Base-by-base conservation (phyloP, 53 echinoderm and acorn worm genomes). In the Hippasteria phrygiana region DNA sequence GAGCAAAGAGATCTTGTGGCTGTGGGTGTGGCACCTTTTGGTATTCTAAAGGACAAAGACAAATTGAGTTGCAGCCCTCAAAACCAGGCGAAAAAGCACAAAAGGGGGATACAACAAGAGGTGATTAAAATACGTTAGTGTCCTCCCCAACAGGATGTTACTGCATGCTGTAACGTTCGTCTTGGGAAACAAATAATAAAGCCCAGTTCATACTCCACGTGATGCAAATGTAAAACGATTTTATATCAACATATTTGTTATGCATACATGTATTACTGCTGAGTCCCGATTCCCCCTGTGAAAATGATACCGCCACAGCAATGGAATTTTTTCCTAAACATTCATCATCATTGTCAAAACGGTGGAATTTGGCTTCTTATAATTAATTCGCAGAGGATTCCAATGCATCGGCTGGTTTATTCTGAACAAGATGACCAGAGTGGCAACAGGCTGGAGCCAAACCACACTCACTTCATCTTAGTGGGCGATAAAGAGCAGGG, bases 381-480 rank as follows among this genome's bases (percentile, higher is more conserved):
- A 27, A 18, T 34, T 54, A 26, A 17, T 2, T 34, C n/a, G n/a
- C n/a, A 39, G 50, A 18, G 50, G 47, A 47, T 6, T 41, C 74
- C 75, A 37, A 29, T 22, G 3, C 17, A 24, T 8, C 9, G 4
- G 35, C 29, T 39, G 42, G 64, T 1, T 32, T 73, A 51, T 38
- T 22, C 36, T 13, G 32, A n/a, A n/a, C n/a, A n/a, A n/a, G n/a
- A n/a, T 4, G 34, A 77, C 18, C 18, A 77, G 6, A 36, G 36
- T 20, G 37, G 50, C 18, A 13, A 51, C 26, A 63, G 74, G 13
- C 76, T 92, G 11, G 88, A 92, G 20, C 92, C 92, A 34, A 80
- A 88, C 33, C 92, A 92, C 48, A 73, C 82, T 18, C 88, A 74
- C 53, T 92, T 92, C 28, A 72, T 92, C 69, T 48, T 92, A 13